phyloP scores from a whole-genome alignment of 2,888 invertebrate species.

The Megaustenia siamemsis region DNA sequence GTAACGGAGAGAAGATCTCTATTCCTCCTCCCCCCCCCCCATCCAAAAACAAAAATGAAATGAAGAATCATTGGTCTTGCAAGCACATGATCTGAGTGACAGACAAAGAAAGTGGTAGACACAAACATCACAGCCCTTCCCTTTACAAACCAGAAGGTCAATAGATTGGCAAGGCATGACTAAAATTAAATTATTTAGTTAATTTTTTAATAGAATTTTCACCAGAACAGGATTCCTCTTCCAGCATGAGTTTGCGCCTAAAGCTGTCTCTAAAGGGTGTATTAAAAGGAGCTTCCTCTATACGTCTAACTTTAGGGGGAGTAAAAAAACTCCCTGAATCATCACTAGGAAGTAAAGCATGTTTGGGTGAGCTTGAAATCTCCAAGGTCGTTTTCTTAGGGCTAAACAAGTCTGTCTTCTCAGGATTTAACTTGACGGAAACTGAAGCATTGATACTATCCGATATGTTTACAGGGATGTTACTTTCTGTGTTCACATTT shows the following conservation, averaged over 20 bases:
- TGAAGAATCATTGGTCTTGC: too few relatives aligned
- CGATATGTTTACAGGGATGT: neutral
- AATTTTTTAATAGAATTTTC: too few relatives aligned
- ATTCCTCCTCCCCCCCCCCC: too few relatives aligned
- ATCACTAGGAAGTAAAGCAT: neutral
- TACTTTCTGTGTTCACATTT: neutral
- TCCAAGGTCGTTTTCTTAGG: neutral
- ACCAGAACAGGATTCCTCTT: neutral
- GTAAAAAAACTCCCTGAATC: neutral
- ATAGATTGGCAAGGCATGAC: too few relatives aligned
- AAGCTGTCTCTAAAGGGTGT: conserved; percentile 19
- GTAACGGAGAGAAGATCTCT: too few relatives aligned
- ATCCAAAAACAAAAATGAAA: too few relatives aligned
- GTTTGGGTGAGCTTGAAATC: neutral
- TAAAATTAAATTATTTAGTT: too few relatives aligned
- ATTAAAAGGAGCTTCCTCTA: neutral
- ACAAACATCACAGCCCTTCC: too few relatives aligned
- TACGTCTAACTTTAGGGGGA: neutral
- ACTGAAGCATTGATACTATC: neutral
- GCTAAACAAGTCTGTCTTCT: neutral
- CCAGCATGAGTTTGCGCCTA: neutral
- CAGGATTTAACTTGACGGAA: neutral
- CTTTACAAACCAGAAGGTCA: too few relatives aligned
- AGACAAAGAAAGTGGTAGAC: too few relatives aligned
- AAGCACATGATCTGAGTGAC: too few relatives aligned